Percentiles rank a stretch among this genome's conserved stretches.
Conservation (phyloP, 2,888 invertebrate genomes). For the Rotaria socialis region DNA sequence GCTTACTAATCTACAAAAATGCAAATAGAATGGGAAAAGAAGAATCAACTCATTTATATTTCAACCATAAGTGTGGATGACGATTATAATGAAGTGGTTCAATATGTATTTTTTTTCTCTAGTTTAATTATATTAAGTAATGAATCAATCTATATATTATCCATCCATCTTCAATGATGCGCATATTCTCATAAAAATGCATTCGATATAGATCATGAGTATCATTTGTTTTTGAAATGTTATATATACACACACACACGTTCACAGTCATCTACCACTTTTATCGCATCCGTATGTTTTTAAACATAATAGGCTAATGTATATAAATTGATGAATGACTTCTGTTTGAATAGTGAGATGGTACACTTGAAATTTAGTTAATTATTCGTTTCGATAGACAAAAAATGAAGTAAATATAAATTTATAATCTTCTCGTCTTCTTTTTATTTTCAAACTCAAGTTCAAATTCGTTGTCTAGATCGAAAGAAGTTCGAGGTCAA, state of each 20-base stretch:
- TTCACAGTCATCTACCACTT: background rate
- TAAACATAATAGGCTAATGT: background rate
- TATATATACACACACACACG: background rate
- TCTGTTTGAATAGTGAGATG: background rate
- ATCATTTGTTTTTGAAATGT: background rate
- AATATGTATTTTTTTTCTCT: background rate
- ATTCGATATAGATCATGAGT: background rate
- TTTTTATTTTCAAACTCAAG: background rate
- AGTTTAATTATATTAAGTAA: constrained; percentile 1
- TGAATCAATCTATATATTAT: background rate
- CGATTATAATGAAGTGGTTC: background rate
- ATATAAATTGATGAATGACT: background rate
- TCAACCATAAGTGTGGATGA: background rate
- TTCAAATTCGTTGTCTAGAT: background rate
- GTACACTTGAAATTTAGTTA: background rate
- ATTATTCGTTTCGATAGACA: background rate
- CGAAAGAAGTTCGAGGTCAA: constrained; percentile 6
- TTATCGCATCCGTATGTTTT: background rate
- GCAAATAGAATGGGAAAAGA: background rate
- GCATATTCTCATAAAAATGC: constrained; percentile 1
- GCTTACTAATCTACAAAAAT: constrained; percentile 6
- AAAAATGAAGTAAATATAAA: no score
- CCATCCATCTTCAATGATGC: background rate
- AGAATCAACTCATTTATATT: background rate
- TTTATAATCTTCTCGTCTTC: no score